Base-by-base conservation (phyloP, 1,140 invertebrate species). In the Elysia chlorotica region DNA sequence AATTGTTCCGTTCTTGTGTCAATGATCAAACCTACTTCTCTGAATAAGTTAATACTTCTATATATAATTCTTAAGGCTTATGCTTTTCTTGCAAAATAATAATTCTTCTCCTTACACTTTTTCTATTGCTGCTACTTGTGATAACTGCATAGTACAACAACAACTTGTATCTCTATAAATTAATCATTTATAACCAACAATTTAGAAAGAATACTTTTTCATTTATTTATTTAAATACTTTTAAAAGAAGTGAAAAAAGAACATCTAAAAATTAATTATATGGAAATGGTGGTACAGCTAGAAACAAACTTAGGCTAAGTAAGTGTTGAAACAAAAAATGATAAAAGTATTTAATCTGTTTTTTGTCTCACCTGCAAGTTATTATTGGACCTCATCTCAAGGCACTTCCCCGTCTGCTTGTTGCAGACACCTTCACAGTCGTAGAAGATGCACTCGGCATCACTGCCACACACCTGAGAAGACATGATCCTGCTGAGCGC, bases 361-460 rank as follows among this genome's bases (percentile, higher is more conserved):
- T 59, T 10, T 14, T 14, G 4, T 36, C 2, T 31, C 35, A 67
- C 65, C 65, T 67, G 65, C 23, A 67, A 67, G 28, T 67, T 67
- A 37, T 67, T 67, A 33, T 67, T 67, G 31, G 48, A 54, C 25
- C 65, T 54, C 10, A 67, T 31, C 2, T 25, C 6, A 21, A 4
- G 30, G 19, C 65, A 67, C 6, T 23, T 53, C 2, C 48, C 38
- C 2, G 65, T 33, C 1, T 54, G 14, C 2, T 37, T 17, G 6
- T 56, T 2, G 23, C 65, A 67, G 41, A 25, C 53, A 2, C 65
- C 65, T n/a, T 67, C 38, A 33, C 65, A 67, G 30, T 67, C 65
- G 21, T 33, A 67, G 17, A 67, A n/a, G n/a, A 53, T 53, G 56
- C 65, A 67, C 17, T 67, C 65, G 31, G 31, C 30, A 33, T 67